phyloP scores from a whole-genome alignment of 1,140 invertebrate species.

The Drosophila micromelanica region DNA sequence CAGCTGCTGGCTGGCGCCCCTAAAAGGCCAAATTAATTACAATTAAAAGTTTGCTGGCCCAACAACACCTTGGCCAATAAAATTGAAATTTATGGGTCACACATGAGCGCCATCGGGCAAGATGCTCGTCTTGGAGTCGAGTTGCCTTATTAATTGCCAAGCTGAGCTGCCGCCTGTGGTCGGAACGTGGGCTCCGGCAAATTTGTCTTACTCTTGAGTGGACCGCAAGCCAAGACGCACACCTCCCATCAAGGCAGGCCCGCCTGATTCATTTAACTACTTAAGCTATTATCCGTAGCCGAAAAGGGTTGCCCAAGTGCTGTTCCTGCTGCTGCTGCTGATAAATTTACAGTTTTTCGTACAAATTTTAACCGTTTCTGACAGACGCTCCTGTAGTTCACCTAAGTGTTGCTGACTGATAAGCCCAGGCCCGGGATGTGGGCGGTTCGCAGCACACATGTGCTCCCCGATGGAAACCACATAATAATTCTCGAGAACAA shows the following conservation, averaged over 20 bases:
- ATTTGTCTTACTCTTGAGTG: slow-evolving; percentile 63
- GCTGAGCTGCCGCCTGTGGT: slow-evolving; percentile 40
- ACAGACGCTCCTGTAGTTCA: slow-evolving; percentile 48
- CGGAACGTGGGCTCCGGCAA: slow-evolving; percentile 47
- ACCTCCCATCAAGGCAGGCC: slow-evolving; percentile 17
- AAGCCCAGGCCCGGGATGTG: slow-evolving; percentile 34
- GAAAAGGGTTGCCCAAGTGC: slow-evolving; percentile 33
- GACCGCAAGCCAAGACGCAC: slow-evolving; percentile 59
- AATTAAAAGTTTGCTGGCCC: slow-evolving; percentile 67
- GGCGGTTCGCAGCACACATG: slow-evolving; percentile 43
- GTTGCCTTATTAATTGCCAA: slow-evolving; percentile 68
- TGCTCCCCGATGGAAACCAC: slow-evolving; percentile 66
- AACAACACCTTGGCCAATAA: slow-evolving; percentile 76
- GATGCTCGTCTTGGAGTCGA: slow-evolving; percentile 34
- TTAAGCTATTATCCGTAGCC: slow-evolving; percentile 35
- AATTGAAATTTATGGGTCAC: slow-evolving; percentile 81
- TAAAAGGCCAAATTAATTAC: slow-evolving; percentile 73
- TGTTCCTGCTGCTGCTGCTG: slow-evolving; percentile 47
- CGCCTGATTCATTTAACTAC: slow-evolving; percentile 58
- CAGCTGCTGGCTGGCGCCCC: not conserved
- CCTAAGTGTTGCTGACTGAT: slow-evolving; percentile 59
- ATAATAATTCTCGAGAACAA: slow-evolving; percentile 80
- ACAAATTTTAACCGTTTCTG: slow-evolving; percentile 43
- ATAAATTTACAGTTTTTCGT: slow-evolving; percentile 59
- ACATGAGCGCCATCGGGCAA: slow-evolving; percentile 57